phyloP scores from a whole-genome alignment of 1,140 invertebrate genomes.

The Drosophila kepulauana region DNA sequence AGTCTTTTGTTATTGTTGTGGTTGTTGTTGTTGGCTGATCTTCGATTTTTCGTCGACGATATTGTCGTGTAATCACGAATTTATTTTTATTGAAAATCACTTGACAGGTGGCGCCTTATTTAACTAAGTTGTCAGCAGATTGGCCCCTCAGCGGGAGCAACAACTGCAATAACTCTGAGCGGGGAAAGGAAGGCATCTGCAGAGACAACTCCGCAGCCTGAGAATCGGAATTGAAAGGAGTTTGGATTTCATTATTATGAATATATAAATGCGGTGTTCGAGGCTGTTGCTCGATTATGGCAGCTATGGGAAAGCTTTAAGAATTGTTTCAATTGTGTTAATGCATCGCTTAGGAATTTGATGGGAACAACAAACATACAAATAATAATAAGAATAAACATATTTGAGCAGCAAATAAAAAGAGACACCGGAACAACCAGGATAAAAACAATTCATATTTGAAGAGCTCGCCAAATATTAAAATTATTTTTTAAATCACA shows the following conservation, averaged over 20 bases:
- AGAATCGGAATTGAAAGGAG: neutral
- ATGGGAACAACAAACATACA: neutral
- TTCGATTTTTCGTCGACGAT: conserved; percentile 76
- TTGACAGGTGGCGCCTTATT: conserved; percentile 84
- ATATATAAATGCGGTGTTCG: conserved; percentile 30
- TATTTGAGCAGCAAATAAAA: too few species aligned
- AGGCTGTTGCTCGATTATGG: neutral
- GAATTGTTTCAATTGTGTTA: conserved; percentile 5
- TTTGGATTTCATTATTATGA: conserved; percentile 21
- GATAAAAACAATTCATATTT: too few species aligned
- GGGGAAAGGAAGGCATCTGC: neutral
- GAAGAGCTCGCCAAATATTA: too few species aligned
- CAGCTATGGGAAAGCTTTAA: neutral
- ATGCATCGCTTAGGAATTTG: neutral
- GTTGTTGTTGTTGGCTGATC: conserved; percentile 48
- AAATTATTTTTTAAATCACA: too few species aligned
- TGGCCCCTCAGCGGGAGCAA: conserved; percentile 2
- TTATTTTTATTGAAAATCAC: conserved; percentile 84
- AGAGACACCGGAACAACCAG: too few species aligned
- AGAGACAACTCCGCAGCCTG: neutral
- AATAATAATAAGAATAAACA: too few species aligned
- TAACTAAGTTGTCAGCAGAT: conserved; percentile 78
- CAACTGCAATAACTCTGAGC: neutral
- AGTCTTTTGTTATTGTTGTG: conserved; percentile 79
- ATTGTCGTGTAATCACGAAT: conserved; percentile 84